These are phyloP conservation scores for Theretra japonica DNA, from an alignment of 2,888 invertebrate genomes.

Conservation along the genomic window DNA sequence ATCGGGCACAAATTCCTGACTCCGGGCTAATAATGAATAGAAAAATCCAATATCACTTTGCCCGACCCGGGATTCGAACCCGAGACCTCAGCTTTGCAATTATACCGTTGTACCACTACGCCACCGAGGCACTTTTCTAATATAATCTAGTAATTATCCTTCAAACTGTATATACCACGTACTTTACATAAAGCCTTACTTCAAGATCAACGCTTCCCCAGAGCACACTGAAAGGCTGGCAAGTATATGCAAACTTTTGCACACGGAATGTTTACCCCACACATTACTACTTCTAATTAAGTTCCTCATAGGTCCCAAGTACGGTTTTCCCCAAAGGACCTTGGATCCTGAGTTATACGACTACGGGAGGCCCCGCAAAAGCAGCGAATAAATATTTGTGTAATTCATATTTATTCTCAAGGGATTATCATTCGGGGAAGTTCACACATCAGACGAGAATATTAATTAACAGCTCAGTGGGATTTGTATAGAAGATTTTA, in stretches of 20 bases:
- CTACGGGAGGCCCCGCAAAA: neutral
- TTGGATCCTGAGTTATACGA: slow-evolving; percentile 12
- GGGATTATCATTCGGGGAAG: slow-evolving; percentile 2
- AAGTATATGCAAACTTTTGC: slow-evolving; percentile 17
- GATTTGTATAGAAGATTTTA: neutral
- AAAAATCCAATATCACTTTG: too few species aligned
- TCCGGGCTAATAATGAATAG: too few species aligned
- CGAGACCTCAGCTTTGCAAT: too few species aligned
- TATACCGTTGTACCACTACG: too few species aligned
- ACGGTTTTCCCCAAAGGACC: slow-evolving; percentile 9
- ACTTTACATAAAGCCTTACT: neutral
- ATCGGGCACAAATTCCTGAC: too few species aligned
- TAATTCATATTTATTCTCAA: slow-evolving; percentile 15
- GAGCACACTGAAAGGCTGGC: neutral
- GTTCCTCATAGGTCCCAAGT: slow-evolving; percentile 16
- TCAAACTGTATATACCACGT: neutral
- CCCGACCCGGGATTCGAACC: too few species aligned
- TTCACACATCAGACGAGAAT: slow-evolving; percentile 10
- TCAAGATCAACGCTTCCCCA: neutral
- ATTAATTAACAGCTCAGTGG: neutral
- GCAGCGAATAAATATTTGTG: slow-evolving; percentile 19
- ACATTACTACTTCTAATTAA: slow-evolving; percentile 22
- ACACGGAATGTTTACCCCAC: slow-evolving; percentile 9
- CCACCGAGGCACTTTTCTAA: too few species aligned
- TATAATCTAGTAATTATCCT: too few species aligned